Base-by-base conservation (phyloP, 2,113 vertebrate genomes). In the Seriola rivoliana region DNA sequence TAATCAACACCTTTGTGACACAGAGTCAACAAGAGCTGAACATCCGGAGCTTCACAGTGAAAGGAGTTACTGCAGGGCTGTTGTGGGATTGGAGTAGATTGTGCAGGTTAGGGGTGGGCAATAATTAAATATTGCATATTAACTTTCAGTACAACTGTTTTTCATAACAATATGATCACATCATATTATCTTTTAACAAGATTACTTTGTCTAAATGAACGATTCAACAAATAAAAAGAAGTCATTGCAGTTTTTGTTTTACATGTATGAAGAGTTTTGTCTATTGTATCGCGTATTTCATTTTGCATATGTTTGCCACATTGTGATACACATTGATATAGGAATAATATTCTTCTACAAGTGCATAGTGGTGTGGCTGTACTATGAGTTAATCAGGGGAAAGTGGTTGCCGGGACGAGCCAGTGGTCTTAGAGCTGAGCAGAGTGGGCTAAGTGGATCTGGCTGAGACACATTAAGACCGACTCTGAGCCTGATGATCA, bases 391-490 rank as follows among this genome's bases (percentile, higher is more conserved):
- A 21, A 59, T 48, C 10, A 59, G 52, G 79, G 80, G 84, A 68
- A 84, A 78, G 88, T 78, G 36, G 10, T 23, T 67, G 44, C 19
- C 8, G 7, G 59, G 74, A 76, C 74, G 40, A 77, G 58, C 65
- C 38, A 1, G 46, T 34, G 68, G 83, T 16, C 62, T 85, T 12
- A 36, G 34, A 36, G 72, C 62, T 75, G 17, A 68, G 42, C 58
- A 48, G 40, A 29, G 29, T 62, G 57, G 66, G 34, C 68, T 88
- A 82, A 91, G 77, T 74, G 69, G 85, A 90, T 87, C 21, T 66
- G 13, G 23, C 13, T 36, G 65, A 75, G 63, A 69, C 48, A 80
- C 72, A 62, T 79, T 58, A 81, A 68, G 59, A 44, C 54, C 12
- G 11, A 70, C 63, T 25, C 59, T 74, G 44, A 80, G 25, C 63